Evolutionary conservation across 2,113 vertebrate species (phyloP).

Genomic region (Perognathus longimembris): DNA sequence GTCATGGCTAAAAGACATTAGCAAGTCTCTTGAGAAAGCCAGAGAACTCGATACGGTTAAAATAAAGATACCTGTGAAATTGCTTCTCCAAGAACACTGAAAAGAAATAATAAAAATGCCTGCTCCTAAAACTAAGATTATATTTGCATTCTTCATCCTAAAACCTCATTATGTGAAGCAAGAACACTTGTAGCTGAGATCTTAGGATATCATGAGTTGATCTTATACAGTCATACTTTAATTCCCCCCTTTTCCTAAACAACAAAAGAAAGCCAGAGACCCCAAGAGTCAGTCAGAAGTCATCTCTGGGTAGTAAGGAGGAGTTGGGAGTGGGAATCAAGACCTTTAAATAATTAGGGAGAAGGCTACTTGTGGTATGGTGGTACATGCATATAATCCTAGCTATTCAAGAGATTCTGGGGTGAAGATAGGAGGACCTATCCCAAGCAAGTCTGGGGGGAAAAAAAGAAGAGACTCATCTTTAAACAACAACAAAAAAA

Average conservation of each 20-base stretch:
- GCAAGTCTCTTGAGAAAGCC: neutral
- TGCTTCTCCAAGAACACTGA: constrained; percentile 7
- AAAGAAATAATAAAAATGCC: neutral
- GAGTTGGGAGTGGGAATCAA: neutral
- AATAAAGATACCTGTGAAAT: neutral
- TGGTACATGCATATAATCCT: no score
- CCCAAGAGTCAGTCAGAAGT: neutral
- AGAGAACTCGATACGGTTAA: neutral
- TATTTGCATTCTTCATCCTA: neutral
- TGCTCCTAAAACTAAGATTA: neutral
- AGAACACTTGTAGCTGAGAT: neutral
- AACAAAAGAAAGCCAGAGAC: neutral
- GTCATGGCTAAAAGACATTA: neutral
- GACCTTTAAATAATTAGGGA: neutral
- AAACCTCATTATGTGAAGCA: neutral
- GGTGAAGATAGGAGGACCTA: no score
- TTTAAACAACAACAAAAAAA: no score
- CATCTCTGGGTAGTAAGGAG: neutral
- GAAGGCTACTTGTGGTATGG: no score
- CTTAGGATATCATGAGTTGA: neutral
- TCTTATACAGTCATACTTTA: neutral
- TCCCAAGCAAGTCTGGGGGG: no score
- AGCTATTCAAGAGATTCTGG: no score
- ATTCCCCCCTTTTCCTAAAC: neutral
- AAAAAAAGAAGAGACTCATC: no score